These are phyloP conservation scores for Melanostigma gelatinosum DNA, from an alignment of 2,113 vertebrate genomes.

Conservation along the genomic window DNA sequence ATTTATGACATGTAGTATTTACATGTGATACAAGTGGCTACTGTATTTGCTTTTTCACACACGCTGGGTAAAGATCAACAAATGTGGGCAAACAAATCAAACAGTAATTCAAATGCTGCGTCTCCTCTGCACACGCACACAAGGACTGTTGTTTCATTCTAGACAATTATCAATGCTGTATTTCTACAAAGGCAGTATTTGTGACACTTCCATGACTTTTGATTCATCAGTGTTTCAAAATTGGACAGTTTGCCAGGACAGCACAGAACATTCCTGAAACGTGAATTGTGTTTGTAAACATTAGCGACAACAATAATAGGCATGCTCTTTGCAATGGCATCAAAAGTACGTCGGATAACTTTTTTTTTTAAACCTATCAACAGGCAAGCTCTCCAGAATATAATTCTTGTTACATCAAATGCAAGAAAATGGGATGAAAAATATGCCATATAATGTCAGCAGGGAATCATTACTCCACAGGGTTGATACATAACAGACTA, in stretches of 20 bases:
- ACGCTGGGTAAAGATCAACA: slow-evolving; percentile 25
- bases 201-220: background rate
- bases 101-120: background rate
- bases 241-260: background rate
- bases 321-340: background rate
- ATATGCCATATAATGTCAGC: background rate
- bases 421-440: background rate
- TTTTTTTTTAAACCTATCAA: background rate
- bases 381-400: background rate
- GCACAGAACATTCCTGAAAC: background rate
- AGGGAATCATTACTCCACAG: slow-evolving; percentile 10
- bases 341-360: background rate
- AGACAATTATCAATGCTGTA: background rate
- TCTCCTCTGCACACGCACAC: background rate
- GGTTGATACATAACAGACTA: slow-evolving; percentile 8
- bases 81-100: background rate
- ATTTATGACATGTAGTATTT: slow-evolving; percentile 39
- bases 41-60: slow-evolving; percentile 33
- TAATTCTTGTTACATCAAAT: background rate
- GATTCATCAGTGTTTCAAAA: slow-evolving; percentile 16
- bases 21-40: slow-evolving; percentile 8
- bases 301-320: background rate
- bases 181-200: background rate
- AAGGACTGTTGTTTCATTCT: background rate
- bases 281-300: slow-evolving; percentile 4